Base-by-base conservation (phyloP, 1,140 invertebrate genomes). In the Zaprionus kolodkinae region DNA sequence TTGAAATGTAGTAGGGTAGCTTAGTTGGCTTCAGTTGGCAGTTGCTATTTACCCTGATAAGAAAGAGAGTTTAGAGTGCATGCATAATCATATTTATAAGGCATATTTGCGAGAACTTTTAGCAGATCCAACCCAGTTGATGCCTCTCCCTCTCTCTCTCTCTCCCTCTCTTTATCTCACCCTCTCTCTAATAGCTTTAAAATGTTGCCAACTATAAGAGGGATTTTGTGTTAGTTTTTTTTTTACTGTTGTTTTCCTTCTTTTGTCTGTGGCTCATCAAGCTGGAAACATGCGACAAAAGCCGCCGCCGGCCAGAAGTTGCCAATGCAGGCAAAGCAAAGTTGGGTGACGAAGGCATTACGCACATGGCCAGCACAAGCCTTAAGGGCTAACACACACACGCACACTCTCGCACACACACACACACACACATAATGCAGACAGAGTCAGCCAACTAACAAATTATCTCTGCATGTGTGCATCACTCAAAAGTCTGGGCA, bases 391-490 rank as follows among this genome's bases (percentile, higher is more conserved):
- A 72, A 61, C 40, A 35, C 15, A 56, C 36, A n/a, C 38, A 2
- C 21, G 2, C 21, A 21, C 21, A n/a, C n/a, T n/a, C n/a, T n/a
- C n/a, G n/a, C n/a, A 21, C 21, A 45, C 50, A 45, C 52, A 13
- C 9, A 4, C 15, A 38, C 11, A 21, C 52, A 66, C 36, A 45
- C 25, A 76, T 43, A 76, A 64, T 68, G 73, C 73, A 79, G 59
- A 36, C 54, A 25, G 72, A 71, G 48, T 61, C 73, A 72, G 76
- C 62, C 82, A 81, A 85, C 81, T 82, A 88, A 88, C 80, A 87
- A 87, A 87, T 88, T 87, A 87, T 87, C 80, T 76, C 81, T 84
- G 76, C 86, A 81, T 81, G 85, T 88, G 80, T 88, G 84, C 83
- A 87, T 87, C 83, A 87, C 83, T 87, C 77, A 87, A 88, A 87